Evolutionary conservation across 2,888 invertebrate genomes (phyloP).

Genomic region (Rotaria socialis): DNA sequence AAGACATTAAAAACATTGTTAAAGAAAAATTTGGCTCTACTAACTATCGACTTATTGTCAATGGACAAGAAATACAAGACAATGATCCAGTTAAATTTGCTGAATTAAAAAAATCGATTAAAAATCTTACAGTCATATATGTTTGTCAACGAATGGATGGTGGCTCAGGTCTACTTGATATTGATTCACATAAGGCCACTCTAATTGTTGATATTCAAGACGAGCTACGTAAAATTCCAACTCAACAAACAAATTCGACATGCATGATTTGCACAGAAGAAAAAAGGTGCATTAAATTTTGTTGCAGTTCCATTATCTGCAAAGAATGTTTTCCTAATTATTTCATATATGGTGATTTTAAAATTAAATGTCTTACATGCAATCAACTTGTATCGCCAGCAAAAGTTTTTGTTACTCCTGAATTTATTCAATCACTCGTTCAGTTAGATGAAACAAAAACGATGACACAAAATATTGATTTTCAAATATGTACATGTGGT

Average conservation of each 20-base stretch:
- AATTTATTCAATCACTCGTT: neutral
- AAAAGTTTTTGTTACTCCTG: neutral
- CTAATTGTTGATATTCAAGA: neutral
- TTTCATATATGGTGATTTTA: neutral
- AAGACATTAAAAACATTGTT: neutral
- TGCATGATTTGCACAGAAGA: neutral
- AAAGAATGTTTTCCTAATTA: neutral
- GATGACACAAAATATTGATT: conserved; percentile 30
- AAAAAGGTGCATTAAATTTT: neutral
- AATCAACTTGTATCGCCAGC: neutral
- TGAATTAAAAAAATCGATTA: neutral
- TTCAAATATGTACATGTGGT: conserved; percentile 35
- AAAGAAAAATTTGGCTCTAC: neutral
- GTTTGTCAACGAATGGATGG: conserved; percentile 24
- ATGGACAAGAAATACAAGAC: conserved; percentile 5
- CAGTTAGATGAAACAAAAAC: neutral
- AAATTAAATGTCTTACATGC: neutral
- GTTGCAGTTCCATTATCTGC: neutral
- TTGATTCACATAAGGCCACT: neutral
- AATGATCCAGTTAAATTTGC: neutral
- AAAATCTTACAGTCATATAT: conserved; percentile 1
- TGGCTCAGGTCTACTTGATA: neutral
- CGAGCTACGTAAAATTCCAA: neutral
- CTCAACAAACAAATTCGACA: neutral
- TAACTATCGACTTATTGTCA: neutral